Conservation (phyloP, 2,113 vertebrate genomes). For the Chrysemys picta region DNA sequence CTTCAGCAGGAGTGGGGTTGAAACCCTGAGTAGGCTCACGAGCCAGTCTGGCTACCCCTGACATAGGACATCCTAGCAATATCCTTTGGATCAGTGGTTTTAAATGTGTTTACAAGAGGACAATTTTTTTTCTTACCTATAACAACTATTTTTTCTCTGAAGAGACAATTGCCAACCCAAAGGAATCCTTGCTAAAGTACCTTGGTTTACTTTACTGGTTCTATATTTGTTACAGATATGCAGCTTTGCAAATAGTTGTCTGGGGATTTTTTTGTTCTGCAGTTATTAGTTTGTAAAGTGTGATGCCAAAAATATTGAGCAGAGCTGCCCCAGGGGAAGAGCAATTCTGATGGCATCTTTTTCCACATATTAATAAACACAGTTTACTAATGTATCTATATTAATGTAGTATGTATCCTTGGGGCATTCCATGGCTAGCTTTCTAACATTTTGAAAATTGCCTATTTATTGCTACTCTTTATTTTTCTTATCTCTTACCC, state of each 20-base stretch:
- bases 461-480: neutral
- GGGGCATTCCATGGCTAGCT: neutral
- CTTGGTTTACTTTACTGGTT: neutral
- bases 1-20: no score
- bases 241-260: neutral
- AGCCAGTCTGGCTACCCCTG: no score
- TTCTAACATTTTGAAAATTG: neutral
- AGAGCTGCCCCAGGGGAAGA: neutral
- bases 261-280: neutral
- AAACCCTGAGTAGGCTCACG: no score
- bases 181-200: neutral
- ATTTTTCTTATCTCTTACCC: neutral
- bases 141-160: neutral
- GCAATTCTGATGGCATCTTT: neutral
- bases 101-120: neutral
- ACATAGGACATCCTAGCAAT: neutral
- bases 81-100: neutral
- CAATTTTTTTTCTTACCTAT: neutral
- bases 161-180: neutral
- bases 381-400: neutral
- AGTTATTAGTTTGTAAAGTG: neutral
- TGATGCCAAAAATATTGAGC: neutral
- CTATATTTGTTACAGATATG: neutral
- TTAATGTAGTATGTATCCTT: neutral
- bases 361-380: neutral